These are phyloP conservation scores for Tretioscincus oriximinensis DNA, from an alignment of 2,113 vertebrate genomes.

Conservation along the genomic window DNA sequence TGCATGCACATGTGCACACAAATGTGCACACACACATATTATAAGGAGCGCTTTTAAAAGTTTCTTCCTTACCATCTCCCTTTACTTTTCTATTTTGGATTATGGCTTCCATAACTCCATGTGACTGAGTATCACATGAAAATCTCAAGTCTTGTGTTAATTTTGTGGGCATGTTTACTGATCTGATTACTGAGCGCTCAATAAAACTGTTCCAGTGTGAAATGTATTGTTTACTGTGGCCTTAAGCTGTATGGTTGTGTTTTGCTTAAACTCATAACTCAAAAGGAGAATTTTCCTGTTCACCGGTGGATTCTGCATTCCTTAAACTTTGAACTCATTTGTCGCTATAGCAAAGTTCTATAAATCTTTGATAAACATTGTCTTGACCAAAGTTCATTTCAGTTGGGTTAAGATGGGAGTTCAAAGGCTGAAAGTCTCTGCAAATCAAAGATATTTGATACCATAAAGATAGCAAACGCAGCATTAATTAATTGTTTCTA, in stretches of 20 bases:
- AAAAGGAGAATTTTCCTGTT: neutral
- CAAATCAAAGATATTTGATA: constrained; percentile 17
- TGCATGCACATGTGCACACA: too few species aligned
- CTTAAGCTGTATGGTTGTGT: neutral
- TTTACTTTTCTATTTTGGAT: neutral
- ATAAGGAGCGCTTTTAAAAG: too few species aligned
- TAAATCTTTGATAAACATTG: constrained; percentile 4
- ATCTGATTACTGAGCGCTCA: neutral
- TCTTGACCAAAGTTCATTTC: neutral
- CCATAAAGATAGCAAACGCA: neutral
- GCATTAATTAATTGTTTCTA: neutral
- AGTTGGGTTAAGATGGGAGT: neutral
- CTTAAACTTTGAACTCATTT: constrained; percentile 4
- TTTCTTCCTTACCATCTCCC: neutral
- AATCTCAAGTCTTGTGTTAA: neutral
- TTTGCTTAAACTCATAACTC: constrained; percentile 13
- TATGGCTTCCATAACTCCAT: neutral
- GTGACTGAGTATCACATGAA: neutral
- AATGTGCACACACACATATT: too few species aligned
- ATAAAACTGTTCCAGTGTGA: neutral
- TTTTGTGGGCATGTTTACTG: neutral
- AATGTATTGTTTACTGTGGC: constrained; percentile 1
- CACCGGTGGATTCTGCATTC: neutral
- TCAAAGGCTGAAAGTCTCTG: constrained; percentile 20
- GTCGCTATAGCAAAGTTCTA: neutral